Evolutionary conservation across 2,888 invertebrate genomes (phyloP), one percentile per base, ranked within the genome.

Genomic region (Noctua janthina): DNA sequence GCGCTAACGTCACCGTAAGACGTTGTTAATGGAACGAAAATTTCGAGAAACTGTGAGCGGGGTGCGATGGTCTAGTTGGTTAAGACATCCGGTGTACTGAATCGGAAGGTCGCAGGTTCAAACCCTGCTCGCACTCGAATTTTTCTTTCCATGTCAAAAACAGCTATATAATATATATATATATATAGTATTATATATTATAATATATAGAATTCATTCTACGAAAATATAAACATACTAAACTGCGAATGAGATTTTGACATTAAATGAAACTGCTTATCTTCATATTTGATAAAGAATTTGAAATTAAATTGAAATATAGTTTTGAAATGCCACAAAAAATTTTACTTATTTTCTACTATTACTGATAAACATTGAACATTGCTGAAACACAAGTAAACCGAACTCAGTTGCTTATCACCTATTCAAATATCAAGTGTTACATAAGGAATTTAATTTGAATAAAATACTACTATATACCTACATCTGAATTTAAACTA

Each of bases 341-440:
- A 20, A 29, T 59, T 13, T 20, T 54, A 54, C 2, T 54, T 54
- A 54, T 54, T 54, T 54, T 54, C 2, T 54, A 54, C 20, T 54
- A 54, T 51, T 51, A 51, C 51, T 8, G 15, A 74, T 35, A 68
- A 74, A 67, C 11, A 74, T 39, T 35, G 7, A 67, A 39, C 20
- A 76, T 1, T 76, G 0, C 20, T 17, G 7, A 29, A 56, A 67
- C 49, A n/a, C 23, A 54, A 51, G 7, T 17, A 23, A 43, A 43
- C 8, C 1, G 15, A 77, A 68, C 29, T 69, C 13, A 35, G 23
- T n/a, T 11, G 5, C n/a, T 29, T 62, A 54, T 51, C 80, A 68
- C 62, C 73, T 80, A 59, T 54, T 17, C 13, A 80, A 80, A 73
- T 46, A 74, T 43, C 2, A 67, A 46, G 46, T n/a, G 51, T 80